Base-by-base conservation (phyloP, 2,888 invertebrate genomes). In the Xylota sylvarum region DNA sequence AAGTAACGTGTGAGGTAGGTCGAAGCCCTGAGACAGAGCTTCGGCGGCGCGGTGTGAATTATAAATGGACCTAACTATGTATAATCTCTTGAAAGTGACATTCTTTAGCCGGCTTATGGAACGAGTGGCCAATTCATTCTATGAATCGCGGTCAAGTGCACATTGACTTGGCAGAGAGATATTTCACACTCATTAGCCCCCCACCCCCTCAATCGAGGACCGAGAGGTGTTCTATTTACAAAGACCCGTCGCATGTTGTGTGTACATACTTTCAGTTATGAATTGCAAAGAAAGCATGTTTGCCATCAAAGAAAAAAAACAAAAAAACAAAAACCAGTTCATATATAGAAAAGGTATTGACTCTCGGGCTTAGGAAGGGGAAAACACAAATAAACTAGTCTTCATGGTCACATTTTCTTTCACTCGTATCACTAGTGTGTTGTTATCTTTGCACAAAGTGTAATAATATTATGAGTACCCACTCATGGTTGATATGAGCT, bases 361-460 rank as follows among this genome's bases (percentile, higher is more conserved):
- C 2, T 37, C n/a, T 12, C 37, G 12, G 7, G 4, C 5, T 19
- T 10, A 50, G 19, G 4, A 46, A 32, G 14, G 37, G 23, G 14
- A 46, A 46, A 58, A 23, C 37, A 7, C 4, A 48, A 17, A 35
- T 12, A 56, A 50, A 62, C 50, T 52, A 62, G 50, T 40, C 58
- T 48, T 58, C 62, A 73, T 73, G 73, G 60, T 52, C 73, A 60
- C 50, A 56, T 56, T 23, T 52, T 69, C 40, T 55, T 43, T 69
- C 55, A 67, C 65, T 65, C n/a, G 17, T 50, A 50, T 32, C 35
- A 6, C 4, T 6, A 10, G 32, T 32, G 32, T 5, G 35, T 10
- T 35, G 10, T 35, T 7, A 35, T 35, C 35, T 35, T 10, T 35
- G 35, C 10, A 35, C 9, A 32, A 32, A 32, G 23, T 23, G 23